Percentiles rank a stretch among this genome's conserved stretches.
Conservation (phyloP, 2,797 vertebrate genomes). For the Botia almorhae region DNA sequence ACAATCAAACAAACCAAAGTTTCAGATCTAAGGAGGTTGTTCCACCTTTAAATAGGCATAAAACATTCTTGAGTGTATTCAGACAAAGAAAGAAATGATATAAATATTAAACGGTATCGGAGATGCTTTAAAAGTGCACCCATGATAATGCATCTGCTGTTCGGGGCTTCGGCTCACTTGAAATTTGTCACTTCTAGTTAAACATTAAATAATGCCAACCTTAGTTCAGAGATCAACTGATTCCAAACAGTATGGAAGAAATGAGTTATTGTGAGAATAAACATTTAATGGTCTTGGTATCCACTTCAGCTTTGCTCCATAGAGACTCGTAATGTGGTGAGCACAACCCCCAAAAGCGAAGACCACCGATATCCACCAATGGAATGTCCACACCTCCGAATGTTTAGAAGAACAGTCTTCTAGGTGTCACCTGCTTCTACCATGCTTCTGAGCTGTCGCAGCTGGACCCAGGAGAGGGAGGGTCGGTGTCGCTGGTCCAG, state of each 20-base stretch:
- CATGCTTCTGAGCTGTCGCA: conserved; percentile 80
- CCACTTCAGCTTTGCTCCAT: neutral
- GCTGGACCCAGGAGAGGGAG: conserved; percentile 83
- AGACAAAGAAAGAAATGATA: too few species aligned
- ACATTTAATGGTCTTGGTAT: conserved; percentile 6
- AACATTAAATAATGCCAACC: conserved; percentile 1
- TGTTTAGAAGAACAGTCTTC: neutral
- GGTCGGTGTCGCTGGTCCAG: conserved; percentile 78
- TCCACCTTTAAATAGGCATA: neutral
- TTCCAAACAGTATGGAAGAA: neutral
- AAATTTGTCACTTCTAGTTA: neutral
- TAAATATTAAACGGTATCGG: conserved; percentile 17
- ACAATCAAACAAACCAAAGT: conserved; percentile 24
- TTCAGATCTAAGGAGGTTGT: neutral
- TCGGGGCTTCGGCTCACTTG: neutral
- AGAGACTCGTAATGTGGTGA: neutral
- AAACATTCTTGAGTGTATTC: conserved; percentile 15
- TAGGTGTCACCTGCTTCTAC: conserved; percentile 64
- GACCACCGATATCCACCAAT: neutral
- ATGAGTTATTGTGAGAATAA: conserved; percentile 6
- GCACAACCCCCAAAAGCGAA: too few species aligned
- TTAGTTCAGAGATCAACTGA: neutral
- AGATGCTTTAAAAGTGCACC: conserved; percentile 40
- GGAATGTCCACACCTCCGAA: neutral
- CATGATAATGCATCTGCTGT: conserved; percentile 15